Conservation (phyloP, 2,113 vertebrate genomes). For the Lycaon pictus region DNA sequence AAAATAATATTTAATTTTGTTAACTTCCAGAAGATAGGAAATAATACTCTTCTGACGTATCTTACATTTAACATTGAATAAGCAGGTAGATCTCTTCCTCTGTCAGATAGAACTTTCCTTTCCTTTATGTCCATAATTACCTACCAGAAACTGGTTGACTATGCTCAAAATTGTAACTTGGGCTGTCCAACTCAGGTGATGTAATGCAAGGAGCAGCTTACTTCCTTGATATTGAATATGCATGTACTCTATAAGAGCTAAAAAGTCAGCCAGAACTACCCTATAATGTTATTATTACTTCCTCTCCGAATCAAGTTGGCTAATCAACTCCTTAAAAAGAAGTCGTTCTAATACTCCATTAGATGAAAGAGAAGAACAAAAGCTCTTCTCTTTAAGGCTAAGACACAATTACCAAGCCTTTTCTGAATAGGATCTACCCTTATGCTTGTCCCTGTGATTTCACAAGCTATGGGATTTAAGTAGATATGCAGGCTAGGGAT, state of each 20-base stretch:
- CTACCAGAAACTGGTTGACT: neutral
- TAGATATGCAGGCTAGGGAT: conserved; percentile 29
- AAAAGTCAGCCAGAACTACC: neutral
- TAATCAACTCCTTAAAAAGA: conserved; percentile 19
- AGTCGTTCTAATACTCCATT: neutral
- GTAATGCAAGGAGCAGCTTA: neutral
- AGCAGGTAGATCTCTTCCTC: neutral
- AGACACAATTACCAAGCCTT: neutral
- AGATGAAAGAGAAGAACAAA: neutral
- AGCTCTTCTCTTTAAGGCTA: neutral
- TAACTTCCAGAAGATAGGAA: conserved; percentile 13
- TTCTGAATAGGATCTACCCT: conserved; percentile 24
- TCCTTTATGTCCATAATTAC: neutral
- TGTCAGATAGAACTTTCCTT: neutral
- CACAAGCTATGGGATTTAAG: conserved; percentile 40
- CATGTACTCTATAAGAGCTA: neutral
- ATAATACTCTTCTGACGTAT: neutral
- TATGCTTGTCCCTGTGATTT: neutral
- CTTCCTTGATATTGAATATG: neutral
- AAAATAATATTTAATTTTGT: conserved; percentile 8
- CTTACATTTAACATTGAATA: neutral
- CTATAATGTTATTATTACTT: neutral
- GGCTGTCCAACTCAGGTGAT: neutral
- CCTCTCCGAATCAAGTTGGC: neutral
- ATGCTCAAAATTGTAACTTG: conserved; percentile 17